Evolutionary conservation across 2,888 invertebrate genomes (phyloP), one percentile per base, ranked within the genome.

Genomic region (Thysanoteuthis rhombus): DNA sequence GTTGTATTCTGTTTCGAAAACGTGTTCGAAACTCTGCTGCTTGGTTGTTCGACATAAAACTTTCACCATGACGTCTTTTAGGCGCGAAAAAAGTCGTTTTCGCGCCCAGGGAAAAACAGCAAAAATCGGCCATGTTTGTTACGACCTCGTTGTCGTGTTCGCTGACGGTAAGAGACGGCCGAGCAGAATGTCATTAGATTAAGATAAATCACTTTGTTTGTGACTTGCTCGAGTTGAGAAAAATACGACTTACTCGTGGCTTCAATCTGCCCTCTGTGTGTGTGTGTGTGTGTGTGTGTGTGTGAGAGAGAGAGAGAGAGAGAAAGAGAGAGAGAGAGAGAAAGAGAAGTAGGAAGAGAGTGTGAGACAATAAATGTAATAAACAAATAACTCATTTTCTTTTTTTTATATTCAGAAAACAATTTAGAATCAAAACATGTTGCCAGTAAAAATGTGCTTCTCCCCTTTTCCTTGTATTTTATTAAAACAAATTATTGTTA

Each of bases 171-270:
- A 75, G 75, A 75, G n/a, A 75, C 36, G 75, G 75, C 75, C 75
- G 75, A 36, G 75, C 75, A 16, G n/a, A 36, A 16, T 75, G 75
- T 75, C 75, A 75, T 4, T n/a, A n/a, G 75, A 75, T 75, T 1
- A 75, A 36, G 75, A 75, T 75, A 75, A 75, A 75, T 75, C 75
- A 75, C 75, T 75, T 75, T 75, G 75, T 75, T 75, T 75, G n/a
- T 75, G 75, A n/a, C n/a, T 75, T 75, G n/a, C n/a, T 75, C n/a
- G n/a, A 75, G 75, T n/a, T 75, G 75, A 75, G 75, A n/a, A 75
- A 75, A 75, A 75, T n/a, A 75, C 75, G 75, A 75, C n/a, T n/a
- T 36, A 12, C n/a, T 36, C n/a, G 75, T 36, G 75, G 75, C 75
- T 75, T 75, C 36, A 4, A 16, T 16, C 45, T 58, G 28, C 32